A percentile compares a stretch with the other conserved stretches of the same genome.
These are phyloP conservation scores for Dasypogon diadema DNA, from an alignment of 2,888 invertebrate genomes.

Conservation along the genomic window DNA sequence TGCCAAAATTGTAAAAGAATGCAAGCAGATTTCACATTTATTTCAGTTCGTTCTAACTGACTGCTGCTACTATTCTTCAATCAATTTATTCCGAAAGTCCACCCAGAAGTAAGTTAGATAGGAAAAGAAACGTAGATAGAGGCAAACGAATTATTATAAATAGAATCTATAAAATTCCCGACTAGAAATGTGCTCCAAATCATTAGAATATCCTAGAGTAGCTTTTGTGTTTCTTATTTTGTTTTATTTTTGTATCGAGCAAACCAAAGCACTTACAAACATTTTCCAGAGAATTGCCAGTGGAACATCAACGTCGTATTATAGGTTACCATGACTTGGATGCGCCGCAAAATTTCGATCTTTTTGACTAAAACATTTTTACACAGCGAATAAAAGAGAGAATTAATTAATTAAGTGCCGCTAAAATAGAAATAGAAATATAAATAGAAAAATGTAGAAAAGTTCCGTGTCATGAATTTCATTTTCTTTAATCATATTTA, in stretches of 20 bases:
- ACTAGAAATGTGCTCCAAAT: too few relatives aligned
- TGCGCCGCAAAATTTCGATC: slow-evolving; percentile 84
- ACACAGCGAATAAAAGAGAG: slow-evolving; percentile 14
- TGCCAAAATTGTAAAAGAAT: too few relatives aligned
- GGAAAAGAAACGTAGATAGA: too few relatives aligned
- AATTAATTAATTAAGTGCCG: slow-evolving; percentile 49
- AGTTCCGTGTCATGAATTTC: background rate
- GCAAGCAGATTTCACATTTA: too few relatives aligned
- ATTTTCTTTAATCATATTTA: background rate
- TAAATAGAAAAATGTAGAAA: background rate
- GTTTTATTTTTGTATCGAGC: slow-evolving; percentile 46
- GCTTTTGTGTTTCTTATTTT: too few relatives aligned
- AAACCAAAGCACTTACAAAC: slow-evolving; percentile 57
- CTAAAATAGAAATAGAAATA: slow-evolving; percentile 13
- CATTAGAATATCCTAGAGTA: too few relatives aligned
- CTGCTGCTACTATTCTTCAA: too few relatives aligned
- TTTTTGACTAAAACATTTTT: slow-evolving; percentile 70
- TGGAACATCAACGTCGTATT: slow-evolving; percentile 81
- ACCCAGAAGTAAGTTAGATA: too few relatives aligned
- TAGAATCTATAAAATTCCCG: too few relatives aligned
- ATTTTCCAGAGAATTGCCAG: slow-evolving; percentile 74
- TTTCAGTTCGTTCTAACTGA: too few relatives aligned
- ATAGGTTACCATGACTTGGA: slow-evolving; percentile 93
- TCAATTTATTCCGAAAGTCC: too few relatives aligned
- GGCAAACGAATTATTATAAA: too few relatives aligned